Conservation (phyloP, 2,888 invertebrate species). For the Spisula subtruncata region DNA sequence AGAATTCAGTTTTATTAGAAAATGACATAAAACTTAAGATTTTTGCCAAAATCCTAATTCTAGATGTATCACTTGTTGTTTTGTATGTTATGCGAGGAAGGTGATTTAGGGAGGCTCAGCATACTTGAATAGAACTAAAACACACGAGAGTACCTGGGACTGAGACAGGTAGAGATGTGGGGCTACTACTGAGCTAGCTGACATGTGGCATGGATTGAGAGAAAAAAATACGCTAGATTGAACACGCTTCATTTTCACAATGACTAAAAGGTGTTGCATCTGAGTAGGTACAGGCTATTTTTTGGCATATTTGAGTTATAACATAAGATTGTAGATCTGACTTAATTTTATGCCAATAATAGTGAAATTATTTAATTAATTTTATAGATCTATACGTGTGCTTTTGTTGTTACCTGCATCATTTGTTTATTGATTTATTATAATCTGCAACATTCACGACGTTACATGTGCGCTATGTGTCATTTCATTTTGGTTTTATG, state of each 20-base stretch:
- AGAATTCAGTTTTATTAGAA: conserved; percentile 29
- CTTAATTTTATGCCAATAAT: neutral
- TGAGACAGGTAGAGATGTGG: conserved; percentile 23
- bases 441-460: no score
- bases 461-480: no score
- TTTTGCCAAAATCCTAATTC: conserved; percentile 28
- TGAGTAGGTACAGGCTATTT: neutral
- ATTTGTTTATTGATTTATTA: no score
- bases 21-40: conserved; percentile 16
- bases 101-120: neutral
- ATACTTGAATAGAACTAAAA: neutral
- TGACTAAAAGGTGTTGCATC: neutral
- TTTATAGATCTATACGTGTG: no score
- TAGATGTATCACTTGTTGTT: neutral
- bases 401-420: no score
- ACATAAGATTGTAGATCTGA: neutral
- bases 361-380: no score
- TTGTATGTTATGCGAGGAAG: neutral
- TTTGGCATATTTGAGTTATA: neutral
- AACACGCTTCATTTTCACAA: neutral
- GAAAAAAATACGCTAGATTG: conserved; percentile 13
- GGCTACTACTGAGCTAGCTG: no score
- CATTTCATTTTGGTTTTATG: no score
- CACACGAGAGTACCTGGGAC: neutral
- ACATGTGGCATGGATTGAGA: neutral